phyloP scores from a whole-genome alignment of 2,113 vertebrate genomes.

The Xenopus laevis region DNA sequence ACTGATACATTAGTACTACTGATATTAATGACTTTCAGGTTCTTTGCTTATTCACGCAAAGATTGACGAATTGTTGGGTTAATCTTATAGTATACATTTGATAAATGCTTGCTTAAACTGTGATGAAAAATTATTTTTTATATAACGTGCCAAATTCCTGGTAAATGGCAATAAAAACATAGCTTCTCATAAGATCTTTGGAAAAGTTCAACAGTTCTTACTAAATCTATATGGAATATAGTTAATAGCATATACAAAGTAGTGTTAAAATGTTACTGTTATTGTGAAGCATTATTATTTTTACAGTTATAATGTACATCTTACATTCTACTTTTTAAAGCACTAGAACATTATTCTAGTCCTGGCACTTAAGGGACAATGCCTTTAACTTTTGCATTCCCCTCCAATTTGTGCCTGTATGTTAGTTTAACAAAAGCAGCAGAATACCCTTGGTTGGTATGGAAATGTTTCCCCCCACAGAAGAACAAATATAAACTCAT shows the following conservation, averaged over 20 bases:
- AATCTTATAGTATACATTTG: constrained; percentile 66
- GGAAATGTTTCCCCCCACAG: too few relatives aligned
- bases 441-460: too few relatives aligned
- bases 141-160: constrained; percentile 52
- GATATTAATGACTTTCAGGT: constrained; percentile 64
- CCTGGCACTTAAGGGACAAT: too few relatives aligned
- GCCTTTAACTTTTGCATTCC: too few relatives aligned
- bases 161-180: constrained; percentile 50
- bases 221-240: background rate
- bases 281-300: too few relatives aligned
- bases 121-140: constrained; percentile 64
- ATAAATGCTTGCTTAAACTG: constrained; percentile 68
- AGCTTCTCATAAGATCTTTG: constrained; percentile 41
- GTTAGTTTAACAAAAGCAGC: too few relatives aligned
- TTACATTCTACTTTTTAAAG: too few relatives aligned
- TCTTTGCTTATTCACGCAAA: constrained; percentile 62
- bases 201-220: constrained; percentile 30
- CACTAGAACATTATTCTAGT: too few relatives aligned
- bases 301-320: too few relatives aligned
- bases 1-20: constrained; percentile 69
- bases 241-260: background rate
- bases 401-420: too few relatives aligned
- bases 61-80: constrained; percentile 63
- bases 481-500: background rate
- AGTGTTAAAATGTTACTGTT: background rate